phyloP scores from a whole-genome alignment of 2,888 invertebrate species.

The Eledona agricola region DNA sequence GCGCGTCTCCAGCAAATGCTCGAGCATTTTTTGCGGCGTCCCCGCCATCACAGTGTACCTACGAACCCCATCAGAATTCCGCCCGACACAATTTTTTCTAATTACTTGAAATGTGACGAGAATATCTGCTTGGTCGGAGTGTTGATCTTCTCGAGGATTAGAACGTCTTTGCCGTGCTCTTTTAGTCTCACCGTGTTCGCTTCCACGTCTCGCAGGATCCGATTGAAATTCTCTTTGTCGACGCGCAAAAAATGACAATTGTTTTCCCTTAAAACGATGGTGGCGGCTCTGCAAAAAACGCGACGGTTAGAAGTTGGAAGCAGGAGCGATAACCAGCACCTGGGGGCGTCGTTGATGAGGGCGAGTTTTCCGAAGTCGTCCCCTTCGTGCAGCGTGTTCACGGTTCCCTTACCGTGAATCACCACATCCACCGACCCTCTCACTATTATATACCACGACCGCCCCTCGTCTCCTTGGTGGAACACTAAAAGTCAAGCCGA shows the following conservation, averaged over 20 bases:
- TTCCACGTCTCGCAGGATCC: slow-evolving; percentile 83
- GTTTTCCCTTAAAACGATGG: slow-evolving; percentile 81
- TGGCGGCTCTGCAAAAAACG: slow-evolving; percentile 72
- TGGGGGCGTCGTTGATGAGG: slow-evolving; percentile 84
- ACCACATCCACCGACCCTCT: slow-evolving; percentile 86
- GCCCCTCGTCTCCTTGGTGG: slow-evolving; percentile 85
- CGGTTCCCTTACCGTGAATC: slow-evolving; percentile 84
- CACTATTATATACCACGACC: slow-evolving; percentile 85
- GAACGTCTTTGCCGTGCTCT: slow-evolving; percentile 84
- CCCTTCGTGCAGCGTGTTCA: slow-evolving; percentile 82
- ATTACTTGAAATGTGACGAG: slow-evolving; percentile 74
- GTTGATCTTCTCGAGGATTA: slow-evolving; percentile 79
- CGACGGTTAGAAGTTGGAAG: neutral
- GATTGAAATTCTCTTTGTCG: slow-evolving; percentile 86
- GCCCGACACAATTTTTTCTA: slow-evolving; percentile 46
- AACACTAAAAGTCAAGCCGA: slow-evolving; percentile 69
- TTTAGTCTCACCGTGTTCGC: slow-evolving; percentile 87
- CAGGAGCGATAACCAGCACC: slow-evolving; percentile 63
- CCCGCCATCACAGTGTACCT: slow-evolving; percentile 90
- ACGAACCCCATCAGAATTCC: slow-evolving; percentile 2
- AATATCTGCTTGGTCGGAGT: slow-evolving; percentile 65
- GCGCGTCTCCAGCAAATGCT: slow-evolving; percentile 83
- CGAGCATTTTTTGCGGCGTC: slow-evolving; percentile 85
- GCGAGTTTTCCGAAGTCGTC: slow-evolving; percentile 90
- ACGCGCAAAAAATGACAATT: slow-evolving; percentile 85